Evolutionary conservation across 30 jellyfish, hydroid and myxozoan genomes (phyloP), one percentile per base, ranked within the genome.

Genomic region (Nemopilema nomurai): DNA sequence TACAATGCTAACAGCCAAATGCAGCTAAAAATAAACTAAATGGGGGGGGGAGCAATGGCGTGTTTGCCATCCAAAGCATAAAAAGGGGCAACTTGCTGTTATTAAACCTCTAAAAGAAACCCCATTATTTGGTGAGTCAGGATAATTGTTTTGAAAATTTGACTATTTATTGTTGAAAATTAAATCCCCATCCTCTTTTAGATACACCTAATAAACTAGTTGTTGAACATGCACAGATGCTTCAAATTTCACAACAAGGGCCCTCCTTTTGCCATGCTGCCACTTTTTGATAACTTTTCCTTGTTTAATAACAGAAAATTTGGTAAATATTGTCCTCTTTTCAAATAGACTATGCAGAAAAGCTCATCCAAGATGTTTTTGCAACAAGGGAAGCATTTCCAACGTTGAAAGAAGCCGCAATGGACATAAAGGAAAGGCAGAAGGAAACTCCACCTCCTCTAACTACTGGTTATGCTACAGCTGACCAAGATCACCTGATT

Each of bases 321-420:
- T 51, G 67, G 67, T 51, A 16, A 51, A 9, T 19, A 51, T 51
- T 51, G 67, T 51, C 67, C 67, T 51, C 67, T 51, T 51, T 51
- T 51, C 67, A 51, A 51, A 51, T 51, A 51, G 67, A 51, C 67
- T 51, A 51, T 51, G 67, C 67, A 51, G 67, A 51, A 51, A 51
- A 51, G 67, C 67, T 51, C 19, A 51, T 51, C 67, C 67, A 51
- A 51, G 67, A 51, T 51, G 67, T 51, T 51, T 19, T 51, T 16
- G 67, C 67, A 51, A 51, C 16, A 19, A 51, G 67, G 19, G 67
- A 51, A 51, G 67, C 67, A 51, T 51, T 51, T 51, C 67, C 67
- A 51, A 51, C 67, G 19, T 19, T 51, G 67, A 51, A 51, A 51
- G 67, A 51, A 51, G 67, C 67, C 19, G 67, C 67, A 51, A 16